Conservation (phyloP, 2,113 vertebrate genomes). For the Pygoscelis antarcticus region DNA sequence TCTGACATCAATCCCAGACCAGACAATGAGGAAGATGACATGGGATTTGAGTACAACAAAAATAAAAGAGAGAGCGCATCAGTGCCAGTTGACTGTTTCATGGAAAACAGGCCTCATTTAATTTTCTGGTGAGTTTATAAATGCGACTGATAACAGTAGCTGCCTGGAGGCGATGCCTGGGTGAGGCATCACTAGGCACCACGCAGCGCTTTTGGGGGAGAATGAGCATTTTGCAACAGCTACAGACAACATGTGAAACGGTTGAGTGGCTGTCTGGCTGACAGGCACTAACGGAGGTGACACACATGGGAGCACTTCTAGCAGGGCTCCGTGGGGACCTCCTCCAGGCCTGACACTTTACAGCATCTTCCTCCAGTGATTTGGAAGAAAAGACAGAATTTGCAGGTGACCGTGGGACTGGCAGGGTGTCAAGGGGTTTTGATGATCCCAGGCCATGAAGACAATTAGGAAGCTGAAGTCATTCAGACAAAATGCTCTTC, state of each 20-base stretch:
- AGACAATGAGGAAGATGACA: not conserved
- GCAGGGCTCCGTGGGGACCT: fast-evolving
- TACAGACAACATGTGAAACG: fast-evolving
- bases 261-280: not conserved
- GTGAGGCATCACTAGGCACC: not conserved
- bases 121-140: not conserved
- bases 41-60: not conserved
- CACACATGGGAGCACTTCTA: not conserved
- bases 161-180: not conserved
- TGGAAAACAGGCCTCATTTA: not conserved
- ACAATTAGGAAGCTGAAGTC: not conserved
- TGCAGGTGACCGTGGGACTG: not conserved
- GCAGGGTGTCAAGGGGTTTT: not conserved
- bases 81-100: not conserved
- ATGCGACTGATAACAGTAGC: not conserved
- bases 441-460: not conserved
- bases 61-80: not conserved
- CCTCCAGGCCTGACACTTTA: not conserved
- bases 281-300: not conserved
- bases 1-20: not conserved
- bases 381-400: not conserved
- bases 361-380: not conserved
- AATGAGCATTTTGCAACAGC: not conserved
- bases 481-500: not conserved
- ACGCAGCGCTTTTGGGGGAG: not conserved